Evolutionary conservation across 2,888 invertebrate genomes (phyloP), one percentile per base, ranked within the genome.

Genomic region (Onchidella celtica): DNA sequence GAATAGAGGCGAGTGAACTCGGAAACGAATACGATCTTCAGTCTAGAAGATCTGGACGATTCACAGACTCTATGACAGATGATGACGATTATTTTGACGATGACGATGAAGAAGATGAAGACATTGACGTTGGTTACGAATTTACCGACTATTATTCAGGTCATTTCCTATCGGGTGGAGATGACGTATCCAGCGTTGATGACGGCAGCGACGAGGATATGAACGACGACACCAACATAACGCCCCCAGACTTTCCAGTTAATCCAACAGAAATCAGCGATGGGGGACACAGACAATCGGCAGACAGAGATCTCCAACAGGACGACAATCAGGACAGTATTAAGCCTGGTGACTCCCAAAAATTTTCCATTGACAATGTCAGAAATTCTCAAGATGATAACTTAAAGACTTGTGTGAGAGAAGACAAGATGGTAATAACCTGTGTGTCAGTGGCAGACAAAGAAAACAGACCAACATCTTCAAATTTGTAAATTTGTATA

Each of bases 81-180:
- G 66, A 32, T n/a, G 14, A 6, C 2, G 57, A 77, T 4, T 66
- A 68, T 36, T 34, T 34, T 38, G 65, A 55, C 14, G 72, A 55
- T 11, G 72, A 63, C 3, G 47, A 27, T 32, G 47, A 47, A 24
- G 47, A 65, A 2, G 47, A 65, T 21, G 72, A 72, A 40, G 79
- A 72, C 29, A 79, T 70, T 0, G 79, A 72, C 36, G 79, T 72
- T 21, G 79, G 79, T 32, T 63, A n/a, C 59, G 79, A 72, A 17
- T 70, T 36, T 24, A 24, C 36, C 11, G 77, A 77, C 36, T 55
- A 24, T 27, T 63, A 47, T 14, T 21, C 57, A 4, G n/a, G 61
- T 61, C n/a, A 27, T 6, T 9, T 24, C 11, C 6, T 6, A 6
- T 24, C 61, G n/a, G 4, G 14, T 61, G n/a, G 34, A n/a, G 21